These are phyloP conservation scores for Morone chrysops DNA, from an alignment of 2,113 vertebrate genomes.

Conservation along the genomic window DNA sequence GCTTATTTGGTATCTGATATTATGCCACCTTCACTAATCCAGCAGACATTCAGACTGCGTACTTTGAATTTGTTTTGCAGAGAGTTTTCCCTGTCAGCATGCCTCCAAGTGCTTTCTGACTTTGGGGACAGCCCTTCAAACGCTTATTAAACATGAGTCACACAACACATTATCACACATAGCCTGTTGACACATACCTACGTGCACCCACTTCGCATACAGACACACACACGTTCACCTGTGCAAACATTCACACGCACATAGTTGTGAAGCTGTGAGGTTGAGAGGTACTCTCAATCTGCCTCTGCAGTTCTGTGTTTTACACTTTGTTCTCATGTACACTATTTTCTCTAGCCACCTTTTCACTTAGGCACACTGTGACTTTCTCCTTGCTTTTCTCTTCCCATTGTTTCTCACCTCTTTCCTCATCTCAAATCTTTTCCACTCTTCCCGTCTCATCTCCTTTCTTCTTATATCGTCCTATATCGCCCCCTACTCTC, in stretches of 20 bases:
- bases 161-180: slow-evolving; percentile 38
- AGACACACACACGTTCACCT: slow-evolving; percentile 22
- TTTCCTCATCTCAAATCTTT: slow-evolving; percentile 56
- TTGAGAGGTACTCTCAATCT: slow-evolving; percentile 69
- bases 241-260: slow-evolving; percentile 50
- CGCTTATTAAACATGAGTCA: slow-evolving; percentile 36
- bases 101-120: slow-evolving; percentile 42
- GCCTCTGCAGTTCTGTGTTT: slow-evolving; percentile 69
- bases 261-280: slow-evolving; percentile 65
- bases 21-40: background rate
- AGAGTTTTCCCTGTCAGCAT: slow-evolving; percentile 29
- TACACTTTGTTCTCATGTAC: slow-evolving; percentile 61
- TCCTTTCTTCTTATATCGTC: slow-evolving; percentile 51
- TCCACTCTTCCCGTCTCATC: slow-evolving; percentile 49
- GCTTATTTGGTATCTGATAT: slow-evolving; percentile 18
- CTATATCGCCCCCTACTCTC: slow-evolving; percentile 58
- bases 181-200: slow-evolving; percentile 35
- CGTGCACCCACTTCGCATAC: slow-evolving; percentile 24
- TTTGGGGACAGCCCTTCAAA: slow-evolving; percentile 56
- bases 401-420: slow-evolving; percentile 56
- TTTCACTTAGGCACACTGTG: slow-evolving; percentile 51
- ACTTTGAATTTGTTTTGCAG: slow-evolving; percentile 8
- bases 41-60: background rate
- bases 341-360: slow-evolving; percentile 54
- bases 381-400: slow-evolving; percentile 44